Evolutionary conservation across 1,140 invertebrate genomes (phyloP).

Genomic region (Drosophila tropicalis): DNA sequence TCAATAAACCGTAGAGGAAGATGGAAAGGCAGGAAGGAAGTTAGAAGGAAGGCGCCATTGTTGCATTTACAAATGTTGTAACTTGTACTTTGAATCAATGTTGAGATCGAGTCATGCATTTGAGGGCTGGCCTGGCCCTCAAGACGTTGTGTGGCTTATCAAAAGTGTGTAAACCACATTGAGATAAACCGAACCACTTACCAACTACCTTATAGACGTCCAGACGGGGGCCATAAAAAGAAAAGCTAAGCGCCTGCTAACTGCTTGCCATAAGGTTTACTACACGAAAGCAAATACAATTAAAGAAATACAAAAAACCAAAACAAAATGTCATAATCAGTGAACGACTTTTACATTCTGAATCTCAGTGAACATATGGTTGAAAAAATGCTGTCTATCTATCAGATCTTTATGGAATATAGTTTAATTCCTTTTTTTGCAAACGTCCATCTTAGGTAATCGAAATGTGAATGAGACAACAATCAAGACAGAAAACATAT

Average conservation of each 20-base stretch:
- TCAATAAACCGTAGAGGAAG: not conserved
- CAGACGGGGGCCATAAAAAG: conserved; percentile 30
- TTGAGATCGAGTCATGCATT: conserved; percentile 10
- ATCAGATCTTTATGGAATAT: not conserved
- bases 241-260: conserved; percentile 35
- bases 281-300: conserved; percentile 30
- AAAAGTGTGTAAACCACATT: conserved; percentile 35
- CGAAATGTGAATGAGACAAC: conserved; percentile 87
- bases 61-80: conserved; percentile 4
- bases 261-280: conserved; percentile 6
- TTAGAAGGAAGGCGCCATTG: not conserved
- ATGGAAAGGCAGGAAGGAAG: not conserved
- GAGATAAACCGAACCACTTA: conserved; percentile 27
- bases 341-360: not conserved
- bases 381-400: too few species aligned
- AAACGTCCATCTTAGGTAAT: conserved; percentile 83
- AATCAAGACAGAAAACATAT: conserved; percentile 88
- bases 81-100: conserved; percentile 1
- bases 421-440: conserved; percentile 52
- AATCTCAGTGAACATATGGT: not conserved
- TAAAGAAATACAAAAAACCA: conserved; percentile 4
- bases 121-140: not conserved
- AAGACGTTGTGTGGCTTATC: conserved; percentile 26
- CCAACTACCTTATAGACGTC: conserved; percentile 38
- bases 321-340: conserved; percentile 6